Base-by-base conservation (phyloP, 2,888 invertebrate species). In the Oligia fasciuncula region DNA sequence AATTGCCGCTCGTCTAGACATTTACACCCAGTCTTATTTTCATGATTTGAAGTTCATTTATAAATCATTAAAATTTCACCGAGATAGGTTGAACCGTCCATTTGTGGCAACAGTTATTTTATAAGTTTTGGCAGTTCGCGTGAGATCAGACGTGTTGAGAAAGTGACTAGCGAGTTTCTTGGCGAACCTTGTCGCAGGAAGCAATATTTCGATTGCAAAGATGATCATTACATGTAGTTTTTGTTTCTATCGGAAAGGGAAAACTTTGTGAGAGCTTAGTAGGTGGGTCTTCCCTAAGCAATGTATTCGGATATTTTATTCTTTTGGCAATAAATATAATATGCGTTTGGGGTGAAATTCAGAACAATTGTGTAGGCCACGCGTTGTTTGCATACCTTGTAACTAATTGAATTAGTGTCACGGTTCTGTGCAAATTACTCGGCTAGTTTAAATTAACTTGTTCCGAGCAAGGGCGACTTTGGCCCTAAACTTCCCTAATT, bases 381-480 rank as follows among this genome's bases (percentile, higher is more conserved):
- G 89, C 89, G 88, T 92, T 95, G 93, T 95, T 96, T 95, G 93
- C 93, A 93, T 95, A 95, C 95, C 94, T 95, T 93, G 91, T 91
- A 92, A 92, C 93, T 95, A 95, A 96, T 95, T 95, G 95, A 96
- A 96, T 96, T 95, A 96, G 95, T 95, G 95, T 95, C 95, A 96
- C 94, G 94, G 94, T 94, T 94, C 93, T 93, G 92, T 94, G 94
- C 94, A 94, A 95, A 96, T 95, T 94, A 95, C 95, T 94, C 94
- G 94, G 94, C 93, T 95, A 96, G 95, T 96, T 96, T 95, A 95
- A 96, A 96, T 96, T 96, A 96, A 96, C 96, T 96, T 96, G 96
- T 96, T 94, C 93, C 93, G 92, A 93, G 88, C 92, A 93, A 93
- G 94, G 94, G 94, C 94, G 95, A 95, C 95, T 95, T 95, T 91